Evolutionary conservation across 1,140 invertebrate genomes (phyloP), one percentile per base, ranked within the genome.

Genomic region (Pogonognathellus flavescens): DNA sequence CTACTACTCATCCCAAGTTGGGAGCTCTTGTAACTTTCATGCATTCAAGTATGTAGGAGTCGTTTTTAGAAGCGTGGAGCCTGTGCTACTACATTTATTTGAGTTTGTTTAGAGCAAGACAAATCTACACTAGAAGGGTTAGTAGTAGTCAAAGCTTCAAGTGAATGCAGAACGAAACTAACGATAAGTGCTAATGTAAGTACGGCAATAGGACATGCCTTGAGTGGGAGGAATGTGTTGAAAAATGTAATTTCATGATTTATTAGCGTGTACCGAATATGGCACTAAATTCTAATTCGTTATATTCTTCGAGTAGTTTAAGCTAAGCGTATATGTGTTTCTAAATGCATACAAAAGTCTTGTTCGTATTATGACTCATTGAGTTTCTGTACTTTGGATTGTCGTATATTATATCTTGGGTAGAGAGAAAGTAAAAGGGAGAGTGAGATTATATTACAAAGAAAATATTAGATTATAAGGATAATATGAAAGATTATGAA

Each of bases 171-270:
- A 66, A 25, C 62, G 25, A 25, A 66, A 66, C 62, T 66, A 66
- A 66, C 62, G 62, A 66, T 66, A 66, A 66, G 62, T 66, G 62
- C 22, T 25, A 10, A 31, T 66, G 62, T 66, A 20, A 66, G 25
- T 66, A 66, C 25, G 22, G 14, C 11, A 66, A 25, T 11, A 41
- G 31, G 31, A 41, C 31, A 41, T 60, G 31, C 13, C 49, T 55
- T 22, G 80, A 57, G 80, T 82, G 80, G 80, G 55, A 55, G 80
- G 82, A 83, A 83, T 83, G 82, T 59, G 82, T 83, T 83, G 82
- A 83, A 83, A 83, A 83, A 83, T 83, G 57, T 83, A 83, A 83
- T 83, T 83, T 83, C 59, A 49, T 83, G 82, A 83, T 83, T 83
- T 83, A 83, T 83, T 66, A 83, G 53, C 80, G 20, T 81, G n/a